Percentiles rank a stretch among this genome's conserved stretches.
Conservation (phyloP, 2,113 vertebrate species). For the Trochalopteron elliotii region DNA sequence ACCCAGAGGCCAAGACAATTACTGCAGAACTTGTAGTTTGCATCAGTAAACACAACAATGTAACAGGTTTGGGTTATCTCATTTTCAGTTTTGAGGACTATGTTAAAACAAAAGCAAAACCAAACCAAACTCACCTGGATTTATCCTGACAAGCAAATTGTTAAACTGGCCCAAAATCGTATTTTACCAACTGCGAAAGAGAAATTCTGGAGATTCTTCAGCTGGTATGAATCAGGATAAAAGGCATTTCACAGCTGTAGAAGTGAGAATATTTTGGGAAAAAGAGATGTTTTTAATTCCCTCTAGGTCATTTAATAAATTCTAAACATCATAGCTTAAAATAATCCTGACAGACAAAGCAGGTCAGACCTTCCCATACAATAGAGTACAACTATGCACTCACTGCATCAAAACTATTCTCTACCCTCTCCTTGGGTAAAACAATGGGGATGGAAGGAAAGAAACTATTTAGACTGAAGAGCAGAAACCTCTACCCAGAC, state of each 20-base stretch:
- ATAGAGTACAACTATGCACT: neutral
- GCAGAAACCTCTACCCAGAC: neutral
- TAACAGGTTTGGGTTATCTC: neutral
- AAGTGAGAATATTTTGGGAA: neutral
- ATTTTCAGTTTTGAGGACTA: neutral
- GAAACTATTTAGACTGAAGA: neutral
- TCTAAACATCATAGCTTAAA: conserved; percentile 9
- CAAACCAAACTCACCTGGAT: neutral
- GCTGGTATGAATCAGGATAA: neutral
- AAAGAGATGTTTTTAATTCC: conserved; percentile 3
- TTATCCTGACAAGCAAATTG: neutral
- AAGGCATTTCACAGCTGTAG: neutral
- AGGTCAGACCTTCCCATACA: neutral
- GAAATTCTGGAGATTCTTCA: conserved; percentile 4
- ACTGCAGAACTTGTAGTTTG: neutral
- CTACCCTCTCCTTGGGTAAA: neutral
- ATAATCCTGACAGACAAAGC: neutral
- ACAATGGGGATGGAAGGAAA: neutral
- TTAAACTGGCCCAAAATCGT: neutral
- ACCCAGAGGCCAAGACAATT: neutral
- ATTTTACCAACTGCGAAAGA: neutral
- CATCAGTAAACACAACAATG: neutral
- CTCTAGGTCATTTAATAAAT: neutral
- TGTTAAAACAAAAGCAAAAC: neutral
- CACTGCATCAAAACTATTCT: neutral